A percentile compares a stretch with the other conserved stretches of the same genome.
phyloP scores from a whole-genome alignment of 2,113 vertebrate genomes.

The Oenanthe oenanthe region DNA sequence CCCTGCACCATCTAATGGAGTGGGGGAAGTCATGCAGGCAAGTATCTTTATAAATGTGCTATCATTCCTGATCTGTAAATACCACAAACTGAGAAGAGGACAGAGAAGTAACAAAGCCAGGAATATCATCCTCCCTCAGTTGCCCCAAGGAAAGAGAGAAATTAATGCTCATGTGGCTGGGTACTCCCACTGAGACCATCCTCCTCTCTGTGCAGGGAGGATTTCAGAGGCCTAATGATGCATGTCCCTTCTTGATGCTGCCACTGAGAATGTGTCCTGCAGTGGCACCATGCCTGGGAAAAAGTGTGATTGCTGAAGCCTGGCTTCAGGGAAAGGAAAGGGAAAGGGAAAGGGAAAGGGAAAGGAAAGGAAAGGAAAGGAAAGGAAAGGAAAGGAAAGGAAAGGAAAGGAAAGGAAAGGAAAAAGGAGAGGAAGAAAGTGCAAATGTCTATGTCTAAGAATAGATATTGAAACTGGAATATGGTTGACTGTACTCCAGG shows the following conservation, averaged over 20 bases:
- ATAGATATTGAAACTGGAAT: neutral
- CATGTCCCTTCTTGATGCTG: neutral
- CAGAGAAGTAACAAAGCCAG: neutral
- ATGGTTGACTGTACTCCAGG: neutral
- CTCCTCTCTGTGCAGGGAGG: neutral
- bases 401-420: too few relatives aligned
- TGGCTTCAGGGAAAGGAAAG: neutral
- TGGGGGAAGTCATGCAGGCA: neutral
- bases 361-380: neutral
- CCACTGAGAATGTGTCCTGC: neutral
- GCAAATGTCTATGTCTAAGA: neutral
- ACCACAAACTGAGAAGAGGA: neutral
- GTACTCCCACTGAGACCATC: neutral
- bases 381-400: too few relatives aligned
- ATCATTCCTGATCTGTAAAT: neutral
- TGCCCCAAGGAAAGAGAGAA: neutral
- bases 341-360: neutral
- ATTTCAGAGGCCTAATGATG: neutral
- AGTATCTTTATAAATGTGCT: neutral
- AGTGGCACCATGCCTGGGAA: neutral
- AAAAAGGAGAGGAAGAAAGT: neutral
- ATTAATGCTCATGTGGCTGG: neutral
- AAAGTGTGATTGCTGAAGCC: neutral
- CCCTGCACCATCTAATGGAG: neutral
- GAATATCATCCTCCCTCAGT: neutral